phyloP scores from a whole-genome alignment of 2,797 vertebrate genomes.

The Etheostoma nigrum region DNA sequence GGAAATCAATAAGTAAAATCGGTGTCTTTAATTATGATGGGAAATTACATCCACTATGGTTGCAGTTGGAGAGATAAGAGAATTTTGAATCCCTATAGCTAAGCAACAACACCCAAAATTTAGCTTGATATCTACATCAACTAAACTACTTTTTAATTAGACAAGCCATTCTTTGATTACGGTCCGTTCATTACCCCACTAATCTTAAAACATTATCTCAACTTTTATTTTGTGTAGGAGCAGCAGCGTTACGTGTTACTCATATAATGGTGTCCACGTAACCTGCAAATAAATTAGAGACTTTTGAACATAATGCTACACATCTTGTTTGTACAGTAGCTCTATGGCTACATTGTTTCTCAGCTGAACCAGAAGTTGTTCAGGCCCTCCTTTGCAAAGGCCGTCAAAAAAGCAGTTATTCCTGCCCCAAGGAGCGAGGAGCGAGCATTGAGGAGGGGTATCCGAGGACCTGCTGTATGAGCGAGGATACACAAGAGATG shows the following conservation, averaged over 20 bases:
- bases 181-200: neutral
- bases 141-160: neutral
- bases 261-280: neutral
- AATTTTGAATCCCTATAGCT: neutral
- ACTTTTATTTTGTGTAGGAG: neutral
- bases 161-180: neutral
- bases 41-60: neutral
- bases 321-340: too few species aligned
- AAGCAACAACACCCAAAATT: constrained; percentile 1
- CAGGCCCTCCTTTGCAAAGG: too few species aligned
- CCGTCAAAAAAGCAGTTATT: too few species aligned
- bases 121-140: neutral
- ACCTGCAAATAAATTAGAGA: neutral
- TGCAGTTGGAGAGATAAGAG: neutral
- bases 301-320: neutral
- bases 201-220: neutral
- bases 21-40: constrained; percentile 3
- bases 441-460: too few species aligned
- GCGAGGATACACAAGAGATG: too few species aligned
- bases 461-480: too few species aligned
- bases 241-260: neutral
- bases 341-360: too few species aligned
- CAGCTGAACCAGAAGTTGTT: too few species aligned
- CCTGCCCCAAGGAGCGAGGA: too few species aligned
- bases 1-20: constrained; percentile 5